These are phyloP conservation scores for Dorcus hopei DNA, from an alignment of 2,888 invertebrate species.

Conservation along the genomic window DNA sequence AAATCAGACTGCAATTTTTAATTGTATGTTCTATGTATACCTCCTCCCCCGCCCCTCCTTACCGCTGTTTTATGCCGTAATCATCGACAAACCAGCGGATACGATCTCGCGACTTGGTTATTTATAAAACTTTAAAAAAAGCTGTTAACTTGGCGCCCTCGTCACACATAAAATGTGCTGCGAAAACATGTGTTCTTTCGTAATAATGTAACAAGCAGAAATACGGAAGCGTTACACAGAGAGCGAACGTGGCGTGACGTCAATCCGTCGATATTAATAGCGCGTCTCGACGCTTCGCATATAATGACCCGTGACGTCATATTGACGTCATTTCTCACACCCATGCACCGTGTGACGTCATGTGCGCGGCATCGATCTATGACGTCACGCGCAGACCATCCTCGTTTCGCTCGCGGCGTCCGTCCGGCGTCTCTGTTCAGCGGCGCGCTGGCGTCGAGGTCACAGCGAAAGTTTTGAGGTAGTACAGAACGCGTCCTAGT, in stretches of 20 bases:
- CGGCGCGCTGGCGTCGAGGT: conserved; percentile 36
- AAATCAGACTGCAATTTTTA: no score
- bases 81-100: no score
- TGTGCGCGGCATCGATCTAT: conserved; percentile 34
- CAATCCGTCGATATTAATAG: conserved; percentile 36
- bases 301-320: conserved; percentile 35
- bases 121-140: no score
- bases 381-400: conserved; percentile 33
- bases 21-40: no score
- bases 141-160: no score
- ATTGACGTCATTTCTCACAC: conserved; percentile 36
- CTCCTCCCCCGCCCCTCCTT: no score
- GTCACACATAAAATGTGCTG: no score
- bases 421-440: conserved; percentile 22
- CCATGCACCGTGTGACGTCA: conserved; percentile 36
- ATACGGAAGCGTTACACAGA: conserved; percentile 16
- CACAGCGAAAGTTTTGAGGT: conserved; percentile 39
- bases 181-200: conserved; percentile 12
- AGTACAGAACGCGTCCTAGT: conserved; percentile 26
- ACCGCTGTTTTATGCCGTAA: no score
- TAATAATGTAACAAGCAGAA: conserved; percentile 10
- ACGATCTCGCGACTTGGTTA: no score
- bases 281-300: conserved; percentile 32
- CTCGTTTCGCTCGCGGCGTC: conserved; percentile 20
- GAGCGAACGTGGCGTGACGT: conserved; percentile 32